Evolutionary conservation across 92 coral and sea anemone genomes (phyloP), one percentile per base, ranked within the genome.

Genomic region (Galaxea fascicularis): DNA sequence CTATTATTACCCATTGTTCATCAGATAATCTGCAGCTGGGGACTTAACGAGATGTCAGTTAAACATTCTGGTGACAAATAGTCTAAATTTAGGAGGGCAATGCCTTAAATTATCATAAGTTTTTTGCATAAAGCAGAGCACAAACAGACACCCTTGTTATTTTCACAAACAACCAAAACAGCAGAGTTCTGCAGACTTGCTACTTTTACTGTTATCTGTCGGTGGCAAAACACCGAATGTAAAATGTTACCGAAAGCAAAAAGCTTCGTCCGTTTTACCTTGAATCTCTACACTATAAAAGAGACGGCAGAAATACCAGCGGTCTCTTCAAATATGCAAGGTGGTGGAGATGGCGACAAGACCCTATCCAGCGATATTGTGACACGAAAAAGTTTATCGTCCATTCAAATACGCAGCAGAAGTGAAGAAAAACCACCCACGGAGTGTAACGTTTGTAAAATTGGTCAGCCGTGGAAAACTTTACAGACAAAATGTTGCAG

Each of bases 11-110:
- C 30, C 35, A 31, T 58, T 24, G 4, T 35, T 76, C 52, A 44
- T 1, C 22, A 0, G 17, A 46, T 9, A 68, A 74, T 29, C 51
- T 74, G 22, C 22, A 31, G 70, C 28, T 73, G 13, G 51, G 79
- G 11, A 7, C 12, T 74, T 28, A 30, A 31, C 35, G 52, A 76
- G 20, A 58, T n/a, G 24, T 22, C 15, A 56, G 44, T 10, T 57
- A 41, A n/a, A 35, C 27, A 28, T 12, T 21, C 18, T 17, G 24
- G 12, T n/a, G 45, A 30, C 28, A 35, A 14, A 76, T 8, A 53
- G 65, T 76, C 80, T 76, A 76, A 76, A 76, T 57, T 31, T 76
- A 76, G 68, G n/a, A 24, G 22, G 15, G 35, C 26, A 76, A 4
- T 31, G n/a, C 2, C 14, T 7, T 57, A 58, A 76, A 53, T 29